Evolutionary conservation across 2,888 invertebrate genomes (phyloP), one percentile per base, ranked within the genome.

Genomic region (Caenorhabditis becei): DNA sequence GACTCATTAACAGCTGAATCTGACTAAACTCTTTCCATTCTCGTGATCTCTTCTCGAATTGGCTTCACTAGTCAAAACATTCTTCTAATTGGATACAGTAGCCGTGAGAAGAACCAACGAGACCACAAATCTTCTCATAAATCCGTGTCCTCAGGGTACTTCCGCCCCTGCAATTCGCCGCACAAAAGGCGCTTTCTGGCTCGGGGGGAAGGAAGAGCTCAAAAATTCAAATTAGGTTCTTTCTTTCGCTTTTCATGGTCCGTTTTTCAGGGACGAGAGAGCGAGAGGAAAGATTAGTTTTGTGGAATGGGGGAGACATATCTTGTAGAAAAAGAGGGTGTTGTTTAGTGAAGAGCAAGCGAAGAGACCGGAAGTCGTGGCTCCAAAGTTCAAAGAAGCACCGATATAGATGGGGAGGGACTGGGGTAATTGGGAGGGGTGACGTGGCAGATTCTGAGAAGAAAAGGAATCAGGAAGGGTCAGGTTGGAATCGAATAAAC

Each of bases 341-440:
- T 24, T 32, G 62, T 47, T 65, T 23, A 51, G 61, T 16, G 35
- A 61, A 69, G 47, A 51, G 41, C 11, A n/a, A 20, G 32, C 8
- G 41, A 41, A 41, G 58, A 59, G 35, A 47, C 32, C 72, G 72
- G 72, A 72, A 49, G 72, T 28, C 23, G 23, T 62, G 62, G 63
- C 44, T 53, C 62, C 62, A 72, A 72, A 72, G 63, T 72, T 72
- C 71, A 72, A 72, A 72, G 62, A 35, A 47, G 54, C 58, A 65
- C 28, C 51, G 63, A 74, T 53, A 65, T 51, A 51, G 58, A 72
- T 8, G 20, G n/a, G 20, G 18, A 20, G 47, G 20, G 71, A 71
- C 47, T 58, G 61, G 47, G 10, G 47, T 4, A 18, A 51, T n/a
- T 56, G 53, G 16, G 28, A 67, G n/a, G 11, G 49, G n/a, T 53